A percentile compares a stretch with the other conserved stretches of the same genome.
These are phyloP conservation scores for Thalassophryne amazonica DNA, from an alignment of 2,797 vertebrate species.

Conservation along the genomic window DNA sequence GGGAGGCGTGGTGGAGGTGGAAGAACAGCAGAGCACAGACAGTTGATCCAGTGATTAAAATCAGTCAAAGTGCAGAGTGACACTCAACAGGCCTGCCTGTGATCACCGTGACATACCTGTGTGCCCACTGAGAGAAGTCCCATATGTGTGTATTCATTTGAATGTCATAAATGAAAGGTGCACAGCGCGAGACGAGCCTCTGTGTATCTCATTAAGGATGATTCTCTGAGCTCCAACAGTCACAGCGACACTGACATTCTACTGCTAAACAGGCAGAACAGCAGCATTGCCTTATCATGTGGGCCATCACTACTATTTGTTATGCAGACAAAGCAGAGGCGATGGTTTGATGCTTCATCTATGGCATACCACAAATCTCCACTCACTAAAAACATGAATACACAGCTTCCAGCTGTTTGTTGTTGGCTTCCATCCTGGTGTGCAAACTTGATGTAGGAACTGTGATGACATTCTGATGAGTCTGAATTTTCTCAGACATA, in stretches of 20 bases:
- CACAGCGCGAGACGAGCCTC: constrained; percentile 38
- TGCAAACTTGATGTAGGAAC: too few relatives aligned
- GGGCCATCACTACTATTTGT: constrained; percentile 38
- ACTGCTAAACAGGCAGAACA: constrained; percentile 17
- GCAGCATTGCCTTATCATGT: constrained; percentile 15
- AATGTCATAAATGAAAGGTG: constrained; percentile 61
- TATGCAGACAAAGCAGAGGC: constrained; percentile 33
- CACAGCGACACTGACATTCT: background rate
- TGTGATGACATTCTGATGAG: too few relatives aligned
- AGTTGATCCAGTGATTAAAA: constrained; percentile 49
- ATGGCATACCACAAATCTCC: constrained; percentile 27
- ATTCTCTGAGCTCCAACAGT: constrained; percentile 9
- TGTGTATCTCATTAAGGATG: constrained; percentile 19
- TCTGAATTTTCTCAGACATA: too few relatives aligned
- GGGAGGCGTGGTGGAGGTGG: constrained; percentile 10
- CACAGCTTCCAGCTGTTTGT: constrained; percentile 54
- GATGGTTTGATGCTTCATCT: constrained; percentile 57
- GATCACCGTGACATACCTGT: constrained; percentile 2
- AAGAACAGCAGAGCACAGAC: constrained; percentile 1
- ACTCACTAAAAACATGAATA: constrained; percentile 36
- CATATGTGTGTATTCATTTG: constrained; percentile 49
- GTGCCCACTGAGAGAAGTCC: constrained; percentile 24
- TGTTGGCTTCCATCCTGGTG: too few relatives aligned
- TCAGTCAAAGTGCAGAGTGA: constrained; percentile 36
- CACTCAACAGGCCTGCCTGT: constrained; percentile 42